Percentiles rank a stretch among this genome's conserved stretches.
phyloP scores from a whole-genome alignment of 2,113 vertebrate species.

The Trochalopteron elliotii region DNA sequence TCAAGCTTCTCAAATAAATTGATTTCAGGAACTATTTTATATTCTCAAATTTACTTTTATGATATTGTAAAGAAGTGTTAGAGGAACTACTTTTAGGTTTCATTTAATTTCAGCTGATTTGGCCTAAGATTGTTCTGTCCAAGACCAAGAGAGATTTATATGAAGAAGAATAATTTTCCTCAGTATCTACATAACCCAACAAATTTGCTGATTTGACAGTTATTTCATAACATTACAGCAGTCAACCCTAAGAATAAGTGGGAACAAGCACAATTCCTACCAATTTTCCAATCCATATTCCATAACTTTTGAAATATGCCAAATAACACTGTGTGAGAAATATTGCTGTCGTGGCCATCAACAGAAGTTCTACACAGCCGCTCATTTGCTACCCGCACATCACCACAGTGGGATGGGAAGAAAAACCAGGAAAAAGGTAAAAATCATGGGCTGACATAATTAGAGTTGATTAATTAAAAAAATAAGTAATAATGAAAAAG shows the following conservation, averaged over 20 bases:
- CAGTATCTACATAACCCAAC: neutral
- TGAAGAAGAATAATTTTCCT: neutral
- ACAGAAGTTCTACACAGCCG: neutral
- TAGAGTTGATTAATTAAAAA: neutral
- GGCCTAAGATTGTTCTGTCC: neutral
- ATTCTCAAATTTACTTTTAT: neutral
- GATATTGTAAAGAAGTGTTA: neutral
- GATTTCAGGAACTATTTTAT: neutral
- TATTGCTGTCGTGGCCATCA: neutral
- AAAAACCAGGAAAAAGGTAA: neutral
- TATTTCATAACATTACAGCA: neutral
- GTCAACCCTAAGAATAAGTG: neutral
- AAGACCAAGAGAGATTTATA: neutral
- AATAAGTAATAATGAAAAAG: neutral
- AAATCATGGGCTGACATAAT: neutral
- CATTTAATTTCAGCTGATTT: neutral
- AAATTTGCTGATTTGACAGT: neutral
- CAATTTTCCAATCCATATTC: neutral
- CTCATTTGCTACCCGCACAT: rapidly evolving
- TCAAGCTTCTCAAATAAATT: neutral
- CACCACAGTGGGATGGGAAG: neutral
- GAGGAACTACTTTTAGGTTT: neutral
- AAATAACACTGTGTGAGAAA: neutral
- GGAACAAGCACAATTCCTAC: neutral
- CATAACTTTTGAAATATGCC: neutral